A percentile compares a stretch with the other conserved stretches of the same genome.
Evolutionary conservation across 2,797 vertebrate genomes (phyloP).

Genomic region (Micropoecilia bifurca): DNA sequence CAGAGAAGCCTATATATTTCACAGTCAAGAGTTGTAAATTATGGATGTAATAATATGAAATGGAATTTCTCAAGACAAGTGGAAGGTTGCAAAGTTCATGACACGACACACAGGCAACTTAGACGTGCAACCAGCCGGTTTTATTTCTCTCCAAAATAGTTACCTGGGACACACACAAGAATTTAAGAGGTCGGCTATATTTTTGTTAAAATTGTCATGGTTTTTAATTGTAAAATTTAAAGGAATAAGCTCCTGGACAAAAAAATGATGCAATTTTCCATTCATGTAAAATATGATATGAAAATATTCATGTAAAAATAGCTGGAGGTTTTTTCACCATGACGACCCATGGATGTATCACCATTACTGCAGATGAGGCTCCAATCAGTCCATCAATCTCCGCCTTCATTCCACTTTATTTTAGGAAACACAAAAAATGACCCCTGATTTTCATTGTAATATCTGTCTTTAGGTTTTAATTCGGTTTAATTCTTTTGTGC

Average conservation of each 20-base stretch:
- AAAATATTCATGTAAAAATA: not conserved
- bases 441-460: not conserved
- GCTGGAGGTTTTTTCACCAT: not conserved
- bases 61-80: slow-evolving; percentile 39
- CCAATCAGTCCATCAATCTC: not conserved
- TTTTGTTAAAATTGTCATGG: not conserved
- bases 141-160: not conserved
- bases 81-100: not conserved
- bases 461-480: not conserved
- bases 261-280: not conserved
- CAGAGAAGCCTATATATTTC: slow-evolving; percentile 49
- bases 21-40: slow-evolving; percentile 46
- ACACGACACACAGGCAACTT: not conserved
- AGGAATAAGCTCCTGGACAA: not conserved
- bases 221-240: not conserved
- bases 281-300: not conserved
- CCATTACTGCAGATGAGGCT: not conserved
- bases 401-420: not conserved
- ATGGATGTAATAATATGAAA: slow-evolving; percentile 56
- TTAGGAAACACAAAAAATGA: not conserved
- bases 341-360: not conserved
- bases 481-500: not conserved
- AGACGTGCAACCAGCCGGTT: not conserved
- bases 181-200: not conserved
- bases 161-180: not conserved